These are phyloP conservation scores for Esperia sulphurella DNA, from an alignment of 2,888 invertebrate genomes.

Conservation along the genomic window DNA sequence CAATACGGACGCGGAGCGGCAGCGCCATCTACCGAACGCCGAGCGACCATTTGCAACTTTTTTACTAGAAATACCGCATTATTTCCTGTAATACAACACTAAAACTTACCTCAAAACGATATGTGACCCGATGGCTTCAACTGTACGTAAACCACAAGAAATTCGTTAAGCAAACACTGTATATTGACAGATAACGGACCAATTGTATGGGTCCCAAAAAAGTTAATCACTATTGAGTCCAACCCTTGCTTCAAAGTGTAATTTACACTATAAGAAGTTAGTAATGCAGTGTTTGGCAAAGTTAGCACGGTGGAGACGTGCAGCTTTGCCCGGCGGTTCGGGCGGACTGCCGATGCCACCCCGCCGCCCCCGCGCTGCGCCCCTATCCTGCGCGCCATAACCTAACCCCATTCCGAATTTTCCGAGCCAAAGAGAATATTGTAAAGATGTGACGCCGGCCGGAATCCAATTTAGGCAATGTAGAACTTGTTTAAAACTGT, in stretches of 20 bases:
- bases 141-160: conserved; percentile 7
- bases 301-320: conserved; percentile 27
- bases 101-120: conserved; percentile 12
- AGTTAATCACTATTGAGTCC: background rate
- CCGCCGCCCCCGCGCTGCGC: conserved; percentile 21
- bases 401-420: conserved; percentile 40
- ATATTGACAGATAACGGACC: conserved; percentile 1
- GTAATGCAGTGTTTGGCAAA: conserved; percentile 15
- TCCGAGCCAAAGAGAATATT: conserved; percentile 35
- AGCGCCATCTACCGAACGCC: conserved; percentile 56
- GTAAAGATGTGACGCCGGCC: conserved; percentile 24
- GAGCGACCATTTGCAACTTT: conserved; percentile 1
- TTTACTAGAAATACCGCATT: conserved; percentile 1
- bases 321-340: conserved; percentile 34
- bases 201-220: background rate
- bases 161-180: conserved; percentile 9
- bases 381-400: conserved; percentile 38
- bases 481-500: conserved; percentile 1
- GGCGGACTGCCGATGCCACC: conserved; percentile 44
- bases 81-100: conserved; percentile 2
- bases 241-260: background rate
- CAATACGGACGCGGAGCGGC: conserved; percentile 55
- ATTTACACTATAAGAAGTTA: conserved; percentile 13
- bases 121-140: conserved; percentile 1
- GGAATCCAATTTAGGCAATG: conserved; percentile 9